phyloP scores from a whole-genome alignment of 2,113 vertebrate genomes.

The Gavia stellata region DNA sequence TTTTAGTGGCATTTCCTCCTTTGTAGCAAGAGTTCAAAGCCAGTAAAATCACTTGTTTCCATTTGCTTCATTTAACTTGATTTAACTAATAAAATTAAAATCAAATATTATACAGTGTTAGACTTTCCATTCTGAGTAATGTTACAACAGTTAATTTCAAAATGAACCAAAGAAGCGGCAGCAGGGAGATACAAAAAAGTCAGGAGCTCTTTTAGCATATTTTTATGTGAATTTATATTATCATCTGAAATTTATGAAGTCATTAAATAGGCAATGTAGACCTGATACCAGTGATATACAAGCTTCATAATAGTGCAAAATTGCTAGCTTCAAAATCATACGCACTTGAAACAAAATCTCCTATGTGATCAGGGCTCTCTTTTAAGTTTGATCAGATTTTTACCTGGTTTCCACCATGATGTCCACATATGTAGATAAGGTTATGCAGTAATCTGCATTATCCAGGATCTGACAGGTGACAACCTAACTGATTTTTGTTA shows the following conservation, averaged over 20 bases:
- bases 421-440: background rate
- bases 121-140: background rate
- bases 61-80: background rate
- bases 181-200: background rate
- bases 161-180: background rate
- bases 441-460: background rate
- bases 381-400: background rate
- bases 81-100: background rate
- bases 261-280: background rate
- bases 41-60: background rate
- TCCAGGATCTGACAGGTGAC: background rate
- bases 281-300: background rate
- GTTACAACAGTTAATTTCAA: background rate
- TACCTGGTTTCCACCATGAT: background rate
- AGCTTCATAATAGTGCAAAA: background rate
- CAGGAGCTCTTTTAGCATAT: background rate
- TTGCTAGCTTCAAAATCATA: background rate
- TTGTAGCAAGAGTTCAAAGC: background rate
- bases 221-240: background rate
- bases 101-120: background rate
- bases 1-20: slow-evolving; percentile 6
- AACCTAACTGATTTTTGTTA: background rate
- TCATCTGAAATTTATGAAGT: background rate
- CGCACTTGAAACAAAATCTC: background rate
- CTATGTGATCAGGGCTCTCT: background rate